Conservation (phyloP, 2,113 vertebrate species). For the Xyliphius kryptos region DNA sequence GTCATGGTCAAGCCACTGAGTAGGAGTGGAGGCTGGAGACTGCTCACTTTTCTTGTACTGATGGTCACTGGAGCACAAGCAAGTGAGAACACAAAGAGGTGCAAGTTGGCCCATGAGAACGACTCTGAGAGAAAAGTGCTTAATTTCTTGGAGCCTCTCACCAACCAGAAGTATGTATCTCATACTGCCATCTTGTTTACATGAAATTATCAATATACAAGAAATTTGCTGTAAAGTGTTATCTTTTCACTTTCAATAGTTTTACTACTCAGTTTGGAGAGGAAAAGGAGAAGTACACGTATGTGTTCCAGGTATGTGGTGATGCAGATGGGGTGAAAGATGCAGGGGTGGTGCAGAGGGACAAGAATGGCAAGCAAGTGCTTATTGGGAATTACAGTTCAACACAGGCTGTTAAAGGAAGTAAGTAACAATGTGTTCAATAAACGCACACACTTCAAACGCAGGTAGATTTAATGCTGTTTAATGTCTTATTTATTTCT, state of each 20-base stretch:
- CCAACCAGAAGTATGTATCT: conserved; percentile 54
- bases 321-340: conserved; percentile 57
- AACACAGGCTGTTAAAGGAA: conserved; percentile 77
- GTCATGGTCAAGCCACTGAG: conserved; percentile 29
- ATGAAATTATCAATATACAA: too few species aligned
- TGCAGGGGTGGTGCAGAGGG: conserved; percentile 74
- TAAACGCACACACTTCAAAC: too few species aligned
- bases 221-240: too few species aligned
- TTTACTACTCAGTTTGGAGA: conserved; percentile 16
- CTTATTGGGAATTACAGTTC: conserved; percentile 73
- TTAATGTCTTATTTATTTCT: too few species aligned
- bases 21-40: too few species aligned
- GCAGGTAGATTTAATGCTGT: too few species aligned
- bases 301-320: conserved; percentile 80
- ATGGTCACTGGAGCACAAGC: conserved; percentile 34
- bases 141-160: conserved; percentile 51
- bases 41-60: conserved; percentile 49
- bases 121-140: conserved; percentile 39
- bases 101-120: conserved; percentile 42
- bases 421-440: conserved; percentile 68
- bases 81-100: conserved; percentile 40
- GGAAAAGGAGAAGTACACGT: conserved; percentile 56
- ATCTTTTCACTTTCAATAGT: too few species aligned
- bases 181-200: too few species aligned
- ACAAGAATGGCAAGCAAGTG: conserved; percentile 36